phyloP scores from a whole-genome alignment of 2,888 invertebrate species.

The Emmelina monodactyla region DNA sequence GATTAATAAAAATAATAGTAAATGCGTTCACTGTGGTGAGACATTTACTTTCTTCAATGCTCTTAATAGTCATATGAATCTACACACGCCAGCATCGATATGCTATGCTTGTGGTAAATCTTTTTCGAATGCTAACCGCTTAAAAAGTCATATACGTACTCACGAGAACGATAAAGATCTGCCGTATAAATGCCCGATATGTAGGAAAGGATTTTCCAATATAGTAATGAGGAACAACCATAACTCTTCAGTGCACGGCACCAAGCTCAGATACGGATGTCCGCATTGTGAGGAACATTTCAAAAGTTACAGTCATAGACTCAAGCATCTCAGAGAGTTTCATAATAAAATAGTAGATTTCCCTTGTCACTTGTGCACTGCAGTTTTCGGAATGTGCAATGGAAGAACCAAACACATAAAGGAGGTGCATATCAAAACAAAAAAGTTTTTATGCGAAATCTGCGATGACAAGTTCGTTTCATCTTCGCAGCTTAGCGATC shows the following conservation, averaged over 20 bases:
- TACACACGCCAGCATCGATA: neutral
- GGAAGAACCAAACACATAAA: slow-evolving; percentile 42
- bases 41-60: neutral
- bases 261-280: slow-evolving; percentile 27
- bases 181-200: slow-evolving; percentile 33
- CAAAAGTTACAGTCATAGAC: slow-evolving; percentile 34
- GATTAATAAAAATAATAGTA: slow-evolving; percentile 11
- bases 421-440: slow-evolving; percentile 38
- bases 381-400: slow-evolving; percentile 39
- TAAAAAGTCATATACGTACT: slow-evolving; percentile 35
- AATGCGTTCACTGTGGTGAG: slow-evolving; percentile 13
- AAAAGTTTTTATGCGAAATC: slow-evolving; percentile 31
- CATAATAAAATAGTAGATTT: slow-evolving; percentile 42
- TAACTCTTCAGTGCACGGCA: slow-evolving; percentile 27
- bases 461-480: slow-evolving; percentile 39
- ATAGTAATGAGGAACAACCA: slow-evolving; percentile 31
- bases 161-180: slow-evolving; percentile 24
- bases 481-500: slow-evolving; percentile 31
- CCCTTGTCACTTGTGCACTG: slow-evolving; percentile 39
- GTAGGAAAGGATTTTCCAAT: slow-evolving; percentile 30
- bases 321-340: slow-evolving; percentile 28
- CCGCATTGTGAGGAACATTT: slow-evolving; percentile 41
- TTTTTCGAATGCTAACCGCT: slow-evolving; percentile 32
- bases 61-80: neutral
- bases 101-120: slow-evolving; percentile 27